Evolutionary conservation across 2,888 invertebrate species (phyloP).

Genomic region (Eulithis testata): DNA sequence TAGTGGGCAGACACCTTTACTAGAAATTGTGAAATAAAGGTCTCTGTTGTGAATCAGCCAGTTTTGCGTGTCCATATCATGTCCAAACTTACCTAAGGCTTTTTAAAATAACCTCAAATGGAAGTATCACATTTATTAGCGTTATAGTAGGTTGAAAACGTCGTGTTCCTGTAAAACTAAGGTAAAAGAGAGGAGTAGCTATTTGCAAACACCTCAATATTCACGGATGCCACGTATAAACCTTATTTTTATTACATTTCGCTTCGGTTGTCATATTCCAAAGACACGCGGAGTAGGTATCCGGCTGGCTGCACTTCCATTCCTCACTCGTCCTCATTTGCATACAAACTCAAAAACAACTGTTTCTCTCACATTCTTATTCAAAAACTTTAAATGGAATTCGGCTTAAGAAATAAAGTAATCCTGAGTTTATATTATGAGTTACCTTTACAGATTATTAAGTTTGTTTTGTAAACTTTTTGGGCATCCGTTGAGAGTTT

Average conservation of each 20-base stretch:
- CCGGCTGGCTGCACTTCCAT: constrained; percentile 12
- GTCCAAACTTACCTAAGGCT: too few relatives aligned
- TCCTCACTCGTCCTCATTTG: constrained; percentile 31
- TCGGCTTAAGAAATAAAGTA: neutral
- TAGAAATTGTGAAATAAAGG: neutral
- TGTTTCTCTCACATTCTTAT: constrained; percentile 30
- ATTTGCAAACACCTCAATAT: constrained; percentile 5
- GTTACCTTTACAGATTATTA: too few relatives aligned
- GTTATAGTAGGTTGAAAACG: too few relatives aligned
- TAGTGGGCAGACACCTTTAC: too few relatives aligned
- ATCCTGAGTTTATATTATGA: neutral
- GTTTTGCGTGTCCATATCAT: too few relatives aligned
- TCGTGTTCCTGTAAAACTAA: too few relatives aligned
- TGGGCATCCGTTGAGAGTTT: too few relatives aligned
- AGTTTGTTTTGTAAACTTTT: too few relatives aligned
- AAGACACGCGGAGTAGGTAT: constrained; percentile 21
- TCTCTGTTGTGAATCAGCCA: too few relatives aligned
- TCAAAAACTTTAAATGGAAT: constrained; percentile 24
- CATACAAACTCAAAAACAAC: constrained; percentile 42
- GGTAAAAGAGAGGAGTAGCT: neutral
- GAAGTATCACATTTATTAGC: neutral
- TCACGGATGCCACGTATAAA: neutral
- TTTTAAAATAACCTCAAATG: too few relatives aligned
- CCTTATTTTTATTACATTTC: constrained; percentile 16
- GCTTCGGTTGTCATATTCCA: neutral